Percentiles rank a stretch among this genome's conserved stretches.
These are phyloP conservation scores for Carassius gibelio DNA, from an alignment of 2,113 vertebrate genomes.

Conservation along the genomic window DNA sequence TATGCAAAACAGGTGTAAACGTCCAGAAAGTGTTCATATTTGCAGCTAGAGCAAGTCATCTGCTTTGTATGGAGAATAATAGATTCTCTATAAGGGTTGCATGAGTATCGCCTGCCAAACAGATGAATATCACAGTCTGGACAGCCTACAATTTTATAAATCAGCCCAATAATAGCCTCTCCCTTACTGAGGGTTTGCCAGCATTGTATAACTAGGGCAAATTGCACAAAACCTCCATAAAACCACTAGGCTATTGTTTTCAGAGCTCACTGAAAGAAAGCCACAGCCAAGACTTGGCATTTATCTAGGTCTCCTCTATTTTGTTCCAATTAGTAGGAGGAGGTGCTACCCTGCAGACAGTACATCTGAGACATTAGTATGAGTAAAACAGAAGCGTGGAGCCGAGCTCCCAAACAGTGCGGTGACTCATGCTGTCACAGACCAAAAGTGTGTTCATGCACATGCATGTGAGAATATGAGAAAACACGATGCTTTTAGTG, in stretches of 20 bases:
- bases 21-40: not conserved
- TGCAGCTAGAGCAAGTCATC: not conserved
- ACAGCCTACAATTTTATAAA: constrained; percentile 7
- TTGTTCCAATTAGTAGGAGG: constrained; percentile 49
- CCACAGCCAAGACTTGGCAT: constrained; percentile 12
- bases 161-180: constrained; percentile 22
- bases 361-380: constrained; percentile 28
- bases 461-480: constrained; percentile 5
- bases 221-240: constrained; percentile 11
- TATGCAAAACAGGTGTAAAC: not conserved
- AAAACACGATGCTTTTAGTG: not conserved
- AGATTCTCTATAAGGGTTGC: constrained; percentile 10
- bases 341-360: constrained; percentile 41
- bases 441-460: constrained; percentile 21
- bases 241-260: constrained; percentile 32
- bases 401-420: constrained; percentile 16
- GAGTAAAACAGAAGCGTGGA: constrained; percentile 37
- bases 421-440: constrained; percentile 34
- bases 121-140: constrained; percentile 17
- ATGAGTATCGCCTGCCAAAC: constrained; percentile 29
- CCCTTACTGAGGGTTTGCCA: not conserved
- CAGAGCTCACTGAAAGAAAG: constrained; percentile 2
- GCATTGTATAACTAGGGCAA: constrained; percentile 12
- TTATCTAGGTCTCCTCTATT: constrained; percentile 36
- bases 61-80: not conserved